Conservation (phyloP, 1,140 invertebrate genomes). For the Brachionus rotundiformis region DNA sequence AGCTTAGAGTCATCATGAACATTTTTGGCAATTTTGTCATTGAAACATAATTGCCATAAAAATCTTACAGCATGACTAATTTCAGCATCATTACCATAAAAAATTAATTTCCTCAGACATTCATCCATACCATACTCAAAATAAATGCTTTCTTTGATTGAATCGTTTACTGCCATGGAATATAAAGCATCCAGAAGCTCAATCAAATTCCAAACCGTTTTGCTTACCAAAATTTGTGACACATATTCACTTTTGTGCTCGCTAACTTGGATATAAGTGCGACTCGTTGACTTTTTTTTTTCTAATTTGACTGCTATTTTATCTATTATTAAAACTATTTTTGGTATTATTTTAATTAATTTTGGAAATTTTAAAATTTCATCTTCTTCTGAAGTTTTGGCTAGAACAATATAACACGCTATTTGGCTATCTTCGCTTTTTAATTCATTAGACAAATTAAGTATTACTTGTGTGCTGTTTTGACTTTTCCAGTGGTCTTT, state of each 20-base stretch:
- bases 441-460: neutral
- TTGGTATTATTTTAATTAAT: neutral
- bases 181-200: slow-evolving; percentile 34
- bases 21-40: neutral
- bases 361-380: slow-evolving; percentile 34
- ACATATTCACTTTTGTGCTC: neutral
- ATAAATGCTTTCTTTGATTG: slow-evolving; percentile 26
- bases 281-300: neutral
- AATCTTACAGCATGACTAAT: neutral
- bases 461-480: neutral
- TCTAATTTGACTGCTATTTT: neutral
- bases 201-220: slow-evolving; percentile 21
- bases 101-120: neutral
- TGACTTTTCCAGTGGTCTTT: neutral
- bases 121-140: slow-evolving; percentile 5
- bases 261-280: neutral
- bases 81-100: slow-evolving; percentile 20
- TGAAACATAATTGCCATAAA: slow-evolving; percentile 18
- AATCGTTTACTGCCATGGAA: slow-evolving; percentile 22
- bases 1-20: neutral
- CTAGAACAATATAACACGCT: slow-evolving; percentile 15
- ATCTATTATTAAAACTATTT: neutral
- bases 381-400: slow-evolving; percentile 9
- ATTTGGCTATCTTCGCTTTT: neutral
- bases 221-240: neutral